Conservation (phyloP, 2,888 invertebrate genomes). For the Hydropsyche betteni region DNA sequence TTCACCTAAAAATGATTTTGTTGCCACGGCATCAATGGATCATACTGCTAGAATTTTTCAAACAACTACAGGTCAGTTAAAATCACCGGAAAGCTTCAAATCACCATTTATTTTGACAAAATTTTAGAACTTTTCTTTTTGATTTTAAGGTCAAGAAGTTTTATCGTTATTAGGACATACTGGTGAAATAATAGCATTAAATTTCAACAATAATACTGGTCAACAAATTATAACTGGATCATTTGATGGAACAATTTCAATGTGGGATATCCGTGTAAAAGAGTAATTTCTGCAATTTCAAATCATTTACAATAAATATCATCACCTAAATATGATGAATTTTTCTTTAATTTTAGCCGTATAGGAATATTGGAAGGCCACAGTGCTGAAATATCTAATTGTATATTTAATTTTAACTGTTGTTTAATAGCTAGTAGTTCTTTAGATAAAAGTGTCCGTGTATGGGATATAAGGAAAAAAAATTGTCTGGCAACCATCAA, state of each 20-base stretch:
- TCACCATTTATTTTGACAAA: no score
- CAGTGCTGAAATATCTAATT: constrained; percentile 73
- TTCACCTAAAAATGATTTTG: constrained; percentile 70
- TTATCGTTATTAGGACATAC: constrained; percentile 73
- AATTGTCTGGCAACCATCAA: constrained; percentile 68
- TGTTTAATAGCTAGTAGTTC: constrained; percentile 75
- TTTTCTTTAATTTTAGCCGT: constrained; percentile 59
- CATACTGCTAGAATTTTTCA: constrained; percentile 77
- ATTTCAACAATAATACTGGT: constrained; percentile 75
- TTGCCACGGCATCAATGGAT: constrained; percentile 83
- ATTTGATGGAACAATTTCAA: constrained; percentile 77
- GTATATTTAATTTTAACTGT: constrained; percentile 74
- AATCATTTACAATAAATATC: constrained; percentile 3
- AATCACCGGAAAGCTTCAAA: neutral
- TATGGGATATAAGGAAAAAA: constrained; percentile 74
- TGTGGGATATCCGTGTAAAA: constrained; percentile 77
- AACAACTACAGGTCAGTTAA: constrained; percentile 67
- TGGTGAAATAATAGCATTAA: constrained; percentile 78
- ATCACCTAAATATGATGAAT: neutral
- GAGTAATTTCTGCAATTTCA: constrained; percentile 59
- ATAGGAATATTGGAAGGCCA: constrained; percentile 70
- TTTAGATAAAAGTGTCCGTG: constrained; percentile 73
- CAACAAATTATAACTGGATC: constrained; percentile 79
- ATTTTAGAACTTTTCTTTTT: constrained; percentile 3
- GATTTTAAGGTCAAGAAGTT: constrained; percentile 66